Conservation (phyloP, 1,140 invertebrate species). For the Pinna nobilis region DNA sequence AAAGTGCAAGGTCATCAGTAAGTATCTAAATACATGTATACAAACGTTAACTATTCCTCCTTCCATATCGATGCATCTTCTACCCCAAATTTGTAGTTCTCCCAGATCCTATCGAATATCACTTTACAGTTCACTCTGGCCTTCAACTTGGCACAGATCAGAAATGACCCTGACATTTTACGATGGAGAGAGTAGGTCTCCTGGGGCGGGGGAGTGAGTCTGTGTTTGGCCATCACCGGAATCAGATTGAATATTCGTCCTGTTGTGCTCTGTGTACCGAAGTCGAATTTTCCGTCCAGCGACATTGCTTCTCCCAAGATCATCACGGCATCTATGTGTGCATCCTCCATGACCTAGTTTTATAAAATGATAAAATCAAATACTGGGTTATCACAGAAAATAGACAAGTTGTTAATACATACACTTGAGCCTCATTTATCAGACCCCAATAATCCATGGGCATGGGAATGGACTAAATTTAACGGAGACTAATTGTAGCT, state of each 20-base stretch:
- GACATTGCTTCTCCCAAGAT: conserved; percentile 95
- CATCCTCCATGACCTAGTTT: conserved; percentile 90
- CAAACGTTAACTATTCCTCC: too few species aligned
- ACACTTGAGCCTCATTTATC: not conserved
- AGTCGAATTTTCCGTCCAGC: conserved; percentile 87
- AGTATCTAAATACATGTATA: too few species aligned
- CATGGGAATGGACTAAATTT: too few species aligned
- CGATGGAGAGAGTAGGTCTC: conserved; percentile 99
- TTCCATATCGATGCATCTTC: conserved; percentile 14
- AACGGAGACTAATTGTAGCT: too few species aligned
- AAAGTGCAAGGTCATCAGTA: too few species aligned
- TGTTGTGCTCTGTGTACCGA: conserved; percentile 88
- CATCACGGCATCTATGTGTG: conserved; percentile 96
- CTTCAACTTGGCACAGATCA: conserved; percentile 93
- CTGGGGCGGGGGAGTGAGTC: conserved; percentile 97
- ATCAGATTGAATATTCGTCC: conserved; percentile 87
- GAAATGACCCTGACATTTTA: conserved; percentile 97
- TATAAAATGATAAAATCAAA: conserved; percentile 28
- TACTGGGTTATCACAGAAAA: not conserved
- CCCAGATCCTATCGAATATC: conserved; percentile 82
- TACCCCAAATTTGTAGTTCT: conserved; percentile 60
- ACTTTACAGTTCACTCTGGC: conserved; percentile 89
- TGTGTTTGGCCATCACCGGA: conserved; percentile 95
- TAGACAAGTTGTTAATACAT: too few species aligned
- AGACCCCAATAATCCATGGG: not conserved